Evolutionary conservation across 2,888 invertebrate species (phyloP), one percentile per base, ranked within the genome.

Genomic region (Cantharis rustica): DNA sequence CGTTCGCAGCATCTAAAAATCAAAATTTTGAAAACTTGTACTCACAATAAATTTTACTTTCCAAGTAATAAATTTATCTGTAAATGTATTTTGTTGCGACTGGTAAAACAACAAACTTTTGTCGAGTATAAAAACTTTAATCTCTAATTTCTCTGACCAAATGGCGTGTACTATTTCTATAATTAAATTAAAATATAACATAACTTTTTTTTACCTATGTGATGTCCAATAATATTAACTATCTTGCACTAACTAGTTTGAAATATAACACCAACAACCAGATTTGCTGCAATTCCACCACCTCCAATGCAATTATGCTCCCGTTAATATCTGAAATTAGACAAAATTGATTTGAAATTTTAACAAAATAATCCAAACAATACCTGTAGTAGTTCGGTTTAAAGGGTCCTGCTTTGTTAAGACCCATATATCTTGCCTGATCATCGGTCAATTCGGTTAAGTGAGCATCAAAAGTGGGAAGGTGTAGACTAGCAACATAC

Each of bases 331-430:
- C 77, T 77, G 23, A 68, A 72, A 68, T 68, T 10, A 71, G 68
- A 23, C 1, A 61, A 73, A 26, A 62, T 61, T 7, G 5, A 47
- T 47, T 47, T n/a, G 9, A 7, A 47, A 47, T n/a, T 47, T 31
- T 7, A 47, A 47, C n/a, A 2, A 47, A n/a, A n/a, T 47, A 47
- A 47, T 47, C 11, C 61, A 61, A 64, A 11, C 20, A 26, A 63
- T 89, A 98, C 93, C 98, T 94, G 89, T 99, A 99, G 89, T 98
- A 98, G 89, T 98, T 98, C 80, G 98, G 98, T 90, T 99, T 99
- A 90, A 98, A 99, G 64, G 98, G 98, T 69, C 99, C 99, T 71
- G 97, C 96, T 90, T 98, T 99, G 88, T 97, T 97, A 31, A 99
- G 93, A 79, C 98, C 98, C 91, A 98, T 93, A 87, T 98, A 99